Evolutionary conservation across 2,888 invertebrate genomes (phyloP), one percentile per base, ranked within the genome.

Genomic region (Amphipyra berbera): DNA sequence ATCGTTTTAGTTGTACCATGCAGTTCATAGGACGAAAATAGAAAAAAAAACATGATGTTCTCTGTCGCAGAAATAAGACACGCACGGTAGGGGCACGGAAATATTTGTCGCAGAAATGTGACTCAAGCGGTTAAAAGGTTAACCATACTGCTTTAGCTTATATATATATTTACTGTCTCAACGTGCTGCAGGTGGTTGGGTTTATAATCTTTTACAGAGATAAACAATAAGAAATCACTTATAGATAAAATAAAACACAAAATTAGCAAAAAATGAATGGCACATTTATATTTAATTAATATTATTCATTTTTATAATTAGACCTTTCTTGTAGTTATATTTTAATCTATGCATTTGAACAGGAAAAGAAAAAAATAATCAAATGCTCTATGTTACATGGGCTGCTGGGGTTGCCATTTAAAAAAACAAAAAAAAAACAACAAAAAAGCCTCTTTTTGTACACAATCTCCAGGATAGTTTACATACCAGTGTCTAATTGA

Each of bases 271-370:
- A 95, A 95, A 95, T 95, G 95, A 95, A 95, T 95, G 95, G 95
- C 95, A 95, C 95, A 95, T 95, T 94, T 94, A 94, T 94, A 93
- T 94, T 95, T 95, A 95, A 95, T 95, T 95, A 95, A 91, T 90
- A 95, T 94, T 94, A 95, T 94, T 91, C 92, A 93, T 94, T 94
- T 94, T 95, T 93, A 94, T 94, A 93, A 93, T 95, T 92, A 94
- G 90, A 94, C 90, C 92, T 94, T 94, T 93, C 89, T 92, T 91
- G 92, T 94, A 90, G 90, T 90, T 89, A 91, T 89, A 85, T 88
- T 89, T 90, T 89, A 92, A 85, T 90, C 90, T 93, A 93, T 92
- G 90, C 90, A 90, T 91, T 89, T 90, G 91, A 93, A 91, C 88
- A 87, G 88, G 82, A 83, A 76, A 81, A 73, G 75, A 80, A 82